phyloP scores from a whole-genome alignment of 92 coral and sea anemone genomes.

The Phenganax marumi region DNA sequence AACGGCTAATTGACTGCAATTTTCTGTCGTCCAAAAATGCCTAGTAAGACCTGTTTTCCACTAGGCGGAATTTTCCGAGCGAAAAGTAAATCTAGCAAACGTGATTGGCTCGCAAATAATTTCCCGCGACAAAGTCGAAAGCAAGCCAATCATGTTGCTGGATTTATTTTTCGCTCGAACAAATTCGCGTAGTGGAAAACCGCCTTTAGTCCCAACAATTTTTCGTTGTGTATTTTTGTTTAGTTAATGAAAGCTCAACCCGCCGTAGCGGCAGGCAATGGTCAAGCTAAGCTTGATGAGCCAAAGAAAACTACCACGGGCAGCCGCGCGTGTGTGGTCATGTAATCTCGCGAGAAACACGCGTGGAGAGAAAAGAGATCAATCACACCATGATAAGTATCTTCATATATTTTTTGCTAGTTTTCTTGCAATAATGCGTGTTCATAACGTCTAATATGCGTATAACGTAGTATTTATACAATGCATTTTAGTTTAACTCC shows the following conservation, averaged over 20 bases:
- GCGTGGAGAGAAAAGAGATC: constrained; percentile 3
- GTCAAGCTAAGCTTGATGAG: constrained; percentile 76
- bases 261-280: constrained; percentile 70
- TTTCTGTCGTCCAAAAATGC: not conserved
- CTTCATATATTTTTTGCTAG: constrained; percentile 3
- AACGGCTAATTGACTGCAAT: not conserved
- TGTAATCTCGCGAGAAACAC: constrained; percentile 58
- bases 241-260: constrained; percentile 88
- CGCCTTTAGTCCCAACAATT: not conserved
- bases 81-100: too few species aligned
- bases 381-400: constrained; percentile 30
- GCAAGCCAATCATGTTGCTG: too few species aligned
- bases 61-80: too few species aligned
- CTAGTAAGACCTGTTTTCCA: too few species aligned
- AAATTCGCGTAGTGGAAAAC: too few species aligned
- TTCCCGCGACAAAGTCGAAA: too few species aligned
- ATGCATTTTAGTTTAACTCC: not conserved
- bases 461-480: constrained; percentile 13
- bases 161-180: too few species aligned
- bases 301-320: constrained; percentile 66
- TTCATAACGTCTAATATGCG: not conserved
- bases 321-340: constrained; percentile 92
- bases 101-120: too few species aligned
- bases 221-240: not conserved
- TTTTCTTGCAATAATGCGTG: not conserved